Conservation (phyloP, 1,140 invertebrate genomes). For the Triops cancriformis region DNA sequence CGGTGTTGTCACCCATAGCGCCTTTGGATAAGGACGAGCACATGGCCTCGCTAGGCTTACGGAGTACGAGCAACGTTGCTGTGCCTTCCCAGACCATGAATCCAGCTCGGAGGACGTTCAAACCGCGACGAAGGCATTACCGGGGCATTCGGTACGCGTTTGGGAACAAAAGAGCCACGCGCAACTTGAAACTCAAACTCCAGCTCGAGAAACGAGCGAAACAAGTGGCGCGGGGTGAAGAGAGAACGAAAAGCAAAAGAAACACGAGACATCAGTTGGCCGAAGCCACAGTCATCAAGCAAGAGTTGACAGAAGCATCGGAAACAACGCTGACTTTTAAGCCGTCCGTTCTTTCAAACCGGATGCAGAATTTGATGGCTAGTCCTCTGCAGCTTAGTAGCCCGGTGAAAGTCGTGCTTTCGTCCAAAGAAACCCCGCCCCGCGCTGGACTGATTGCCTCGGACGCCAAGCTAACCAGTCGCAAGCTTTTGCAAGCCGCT, state of each 20-base stretch:
- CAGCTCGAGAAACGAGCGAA: neutral
- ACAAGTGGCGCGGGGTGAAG: neutral
- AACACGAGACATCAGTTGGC: neutral
- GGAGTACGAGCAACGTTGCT: constrained; percentile 15
- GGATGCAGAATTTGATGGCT: neutral
- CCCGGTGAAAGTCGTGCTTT: neutral
- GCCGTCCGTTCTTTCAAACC: neutral
- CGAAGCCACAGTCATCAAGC: neutral
- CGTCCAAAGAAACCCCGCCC: neutral
- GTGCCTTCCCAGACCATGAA: neutral
- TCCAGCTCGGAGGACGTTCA: neutral
- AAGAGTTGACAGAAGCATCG: neutral
- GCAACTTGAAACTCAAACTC: neutral
- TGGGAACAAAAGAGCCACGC: neutral
- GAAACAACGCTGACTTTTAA: neutral
- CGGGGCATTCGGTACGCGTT: neutral
- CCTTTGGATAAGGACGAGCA: constrained; percentile 20
- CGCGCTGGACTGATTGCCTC: neutral
- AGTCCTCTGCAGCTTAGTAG: neutral
- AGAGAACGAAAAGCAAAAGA: neutral
- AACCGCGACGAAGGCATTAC: neutral
- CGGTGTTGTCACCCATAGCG: neutral
- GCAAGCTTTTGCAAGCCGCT: neutral
- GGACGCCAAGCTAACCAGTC: neutral
- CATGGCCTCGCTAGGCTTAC: constrained; percentile 25